A percentile compares a stretch with the other conserved stretches of the same genome.
These are phyloP conservation scores for Drosophila baimaii DNA, from an alignment of 1,140 invertebrate species.

Conservation along the genomic window DNA sequence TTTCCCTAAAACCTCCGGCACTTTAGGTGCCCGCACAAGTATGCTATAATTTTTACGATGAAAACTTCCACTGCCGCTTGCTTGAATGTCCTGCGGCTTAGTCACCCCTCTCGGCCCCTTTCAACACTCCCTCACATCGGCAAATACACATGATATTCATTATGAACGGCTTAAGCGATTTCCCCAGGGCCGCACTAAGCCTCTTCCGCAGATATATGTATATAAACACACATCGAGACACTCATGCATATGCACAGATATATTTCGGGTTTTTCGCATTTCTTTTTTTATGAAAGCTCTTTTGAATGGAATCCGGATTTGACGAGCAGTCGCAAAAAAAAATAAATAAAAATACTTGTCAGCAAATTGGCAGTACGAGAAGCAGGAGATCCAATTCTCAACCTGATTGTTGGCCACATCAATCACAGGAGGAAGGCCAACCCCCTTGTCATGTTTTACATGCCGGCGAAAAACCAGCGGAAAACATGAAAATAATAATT, in stretches of 20 bases:
- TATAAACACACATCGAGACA: constrained; percentile 31
- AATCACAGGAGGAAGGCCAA: constrained; percentile 38
- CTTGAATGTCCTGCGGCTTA: constrained; percentile 19
- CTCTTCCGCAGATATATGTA: constrained; percentile 69
- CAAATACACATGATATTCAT: constrained; percentile 75
- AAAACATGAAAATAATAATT: constrained; percentile 74
- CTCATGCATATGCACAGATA: constrained; percentile 74
- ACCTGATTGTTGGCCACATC: constrained; percentile 57
- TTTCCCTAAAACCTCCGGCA: neutral
- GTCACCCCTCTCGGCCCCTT: neutral
- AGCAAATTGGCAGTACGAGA: constrained; percentile 68
- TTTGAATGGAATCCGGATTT: constrained; percentile 77
- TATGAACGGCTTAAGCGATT: constrained; percentile 84
- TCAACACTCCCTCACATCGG: constrained; percentile 33
- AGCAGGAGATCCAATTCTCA: constrained; percentile 27
- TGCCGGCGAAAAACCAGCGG: constrained; percentile 23
- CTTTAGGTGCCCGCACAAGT: constrained; percentile 3
- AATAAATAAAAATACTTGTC: constrained; percentile 46
- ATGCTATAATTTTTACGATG: constrained; percentile 29
- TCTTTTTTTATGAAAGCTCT: constrained; percentile 47
- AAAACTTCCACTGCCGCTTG: constrained; percentile 20
- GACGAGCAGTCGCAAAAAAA: constrained; percentile 53
- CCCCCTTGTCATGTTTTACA: constrained; percentile 54
- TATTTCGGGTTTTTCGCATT: constrained; percentile 35
- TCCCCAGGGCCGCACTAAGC: constrained; percentile 79